Conservation (phyloP, 2,888 invertebrate genomes). For the Dynastes grantii region DNA sequence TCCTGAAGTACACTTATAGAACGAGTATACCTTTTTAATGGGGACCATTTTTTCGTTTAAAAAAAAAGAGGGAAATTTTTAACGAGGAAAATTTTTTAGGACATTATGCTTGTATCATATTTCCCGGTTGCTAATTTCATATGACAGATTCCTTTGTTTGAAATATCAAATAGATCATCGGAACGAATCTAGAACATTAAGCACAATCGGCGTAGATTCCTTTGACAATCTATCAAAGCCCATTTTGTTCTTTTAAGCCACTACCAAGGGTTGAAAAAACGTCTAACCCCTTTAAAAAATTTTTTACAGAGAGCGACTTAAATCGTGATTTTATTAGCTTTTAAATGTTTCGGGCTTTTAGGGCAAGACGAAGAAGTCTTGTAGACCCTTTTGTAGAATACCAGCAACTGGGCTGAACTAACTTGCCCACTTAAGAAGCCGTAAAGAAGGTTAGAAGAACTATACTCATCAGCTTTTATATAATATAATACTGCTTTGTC, state of each 20-base stretch:
- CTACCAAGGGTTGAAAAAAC: conserved; percentile 31
- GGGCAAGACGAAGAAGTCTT: background rate
- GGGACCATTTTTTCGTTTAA: conserved; percentile 12
- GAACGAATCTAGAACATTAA: conserved; percentile 26
- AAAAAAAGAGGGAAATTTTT: too few relatives aligned
- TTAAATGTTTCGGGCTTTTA: too few relatives aligned
- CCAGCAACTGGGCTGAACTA: conserved; percentile 49
- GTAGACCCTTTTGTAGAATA: conserved; percentile 8
- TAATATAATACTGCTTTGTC: conserved; percentile 51
- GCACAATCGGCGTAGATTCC: conserved; percentile 13
- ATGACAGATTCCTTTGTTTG: background rate
- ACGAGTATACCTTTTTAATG: background rate
- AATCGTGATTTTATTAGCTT: conserved; percentile 50
- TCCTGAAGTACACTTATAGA: conserved; percentile 5
- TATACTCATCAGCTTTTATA: conserved; percentile 50
- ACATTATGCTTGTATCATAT: conserved; percentile 49
- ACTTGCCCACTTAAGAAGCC: conserved; percentile 51
- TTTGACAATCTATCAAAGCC: conserved; percentile 37
- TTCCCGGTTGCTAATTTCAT: conserved; percentile 27
- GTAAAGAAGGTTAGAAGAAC: conserved; percentile 43
- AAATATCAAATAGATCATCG: background rate
- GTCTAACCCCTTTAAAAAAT: conserved; percentile 55
- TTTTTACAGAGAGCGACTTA: conserved; percentile 53
- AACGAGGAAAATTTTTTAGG: conserved; percentile 22
- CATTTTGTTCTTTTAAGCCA: conserved; percentile 37